These are phyloP conservation scores for Hemistola chrysoprasaria DNA, from an alignment of 2,888 invertebrate species.

Conservation along the genomic window DNA sequence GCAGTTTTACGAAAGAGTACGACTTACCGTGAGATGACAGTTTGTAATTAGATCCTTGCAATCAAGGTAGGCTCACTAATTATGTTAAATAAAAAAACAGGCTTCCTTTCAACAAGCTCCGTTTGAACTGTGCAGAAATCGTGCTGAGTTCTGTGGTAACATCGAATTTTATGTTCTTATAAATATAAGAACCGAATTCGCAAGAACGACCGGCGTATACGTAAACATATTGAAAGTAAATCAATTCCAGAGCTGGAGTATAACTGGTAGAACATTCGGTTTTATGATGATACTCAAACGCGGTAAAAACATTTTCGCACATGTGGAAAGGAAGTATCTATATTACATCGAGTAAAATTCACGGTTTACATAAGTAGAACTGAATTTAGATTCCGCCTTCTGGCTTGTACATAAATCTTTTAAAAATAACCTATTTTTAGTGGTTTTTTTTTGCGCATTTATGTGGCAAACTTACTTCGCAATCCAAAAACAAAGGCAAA, in stretches of 20 bases:
- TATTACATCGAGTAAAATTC: slow-evolving; percentile 13
- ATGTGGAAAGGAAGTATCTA: slow-evolving; percentile 29
- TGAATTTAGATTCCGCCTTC: slow-evolving; percentile 6
- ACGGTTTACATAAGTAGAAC: slow-evolving; percentile 7
- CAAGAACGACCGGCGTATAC: slow-evolving; percentile 63
- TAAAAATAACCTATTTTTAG: slow-evolving; percentile 7
- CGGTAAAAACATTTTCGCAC: slow-evolving; percentile 55
- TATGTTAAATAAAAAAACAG: slow-evolving; percentile 2
- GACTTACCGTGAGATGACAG: too few species aligned
- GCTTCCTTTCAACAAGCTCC: slow-evolving; percentile 3
- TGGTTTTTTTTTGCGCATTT: too few species aligned
- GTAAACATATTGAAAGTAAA: slow-evolving; percentile 71
- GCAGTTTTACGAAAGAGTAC: too few species aligned
- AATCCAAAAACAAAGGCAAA: too few species aligned
- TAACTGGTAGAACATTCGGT: slow-evolving; percentile 49
- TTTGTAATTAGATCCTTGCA: too few species aligned
- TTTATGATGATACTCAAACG: slow-evolving; percentile 68
- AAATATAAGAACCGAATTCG: slow-evolving; percentile 56
- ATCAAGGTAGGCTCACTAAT: slow-evolving; percentile 32
- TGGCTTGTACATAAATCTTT: not conserved
- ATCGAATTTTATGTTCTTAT: slow-evolving; percentile 47
- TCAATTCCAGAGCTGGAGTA: slow-evolving; percentile 56
- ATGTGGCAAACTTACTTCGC: too few species aligned
- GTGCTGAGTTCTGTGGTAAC: slow-evolving; percentile 44
- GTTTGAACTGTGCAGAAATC: slow-evolving; percentile 23